Base-by-base conservation (phyloP, 2,113 vertebrate genomes). In the Aleadryas rufinucha region DNA sequence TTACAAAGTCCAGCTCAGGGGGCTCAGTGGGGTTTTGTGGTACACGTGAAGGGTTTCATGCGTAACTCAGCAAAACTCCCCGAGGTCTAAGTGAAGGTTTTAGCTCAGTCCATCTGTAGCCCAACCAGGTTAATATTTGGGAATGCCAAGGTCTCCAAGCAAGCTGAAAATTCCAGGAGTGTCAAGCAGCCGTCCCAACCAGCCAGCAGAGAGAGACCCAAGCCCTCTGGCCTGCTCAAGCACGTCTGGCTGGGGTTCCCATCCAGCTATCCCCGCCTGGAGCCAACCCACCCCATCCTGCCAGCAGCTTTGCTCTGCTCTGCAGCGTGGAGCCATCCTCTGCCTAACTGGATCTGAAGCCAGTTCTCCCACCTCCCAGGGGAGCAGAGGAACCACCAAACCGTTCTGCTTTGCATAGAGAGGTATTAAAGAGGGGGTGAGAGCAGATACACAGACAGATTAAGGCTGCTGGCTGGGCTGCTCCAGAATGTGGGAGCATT, bases 311-410 rank as follows among this genome's bases (percentile, higher is more conserved):
- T 70, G 63, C 85, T 77, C 22, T 68, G 57, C 63, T 80, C 78
- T 90, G 61, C 11, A 45, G 68, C 0, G 0, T 56, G 74, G 61
- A 84, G 11, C 82, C 30, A 1, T 75, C 81, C 61, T 90, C 88
- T 66, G 83, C 90, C 68, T 80, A 22, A 74, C 94, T 84, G 72
- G 89, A 78, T 93, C 30, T 22, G 33, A 21, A 92, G 90, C 89
- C 84, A 93, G 96, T 95, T 92, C 89, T 95, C 68, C 83, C 76
- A 80, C 83, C 86, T 89, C 68, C 77, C 72, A 81, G 86, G 76
- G 75, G 91, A 56, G 72, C 60, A 54, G 72, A 37, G 13, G 13
- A 95, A 95, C 89, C 80, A 95, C 76, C 91, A 89, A 88, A 89
- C 86, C 11, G 1, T 80, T 81, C 91, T 95, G 84, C 54, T 97